Evolutionary conservation across 2,797 vertebrate species (phyloP).

Genomic region (Bovichtus diacanthus): DNA sequence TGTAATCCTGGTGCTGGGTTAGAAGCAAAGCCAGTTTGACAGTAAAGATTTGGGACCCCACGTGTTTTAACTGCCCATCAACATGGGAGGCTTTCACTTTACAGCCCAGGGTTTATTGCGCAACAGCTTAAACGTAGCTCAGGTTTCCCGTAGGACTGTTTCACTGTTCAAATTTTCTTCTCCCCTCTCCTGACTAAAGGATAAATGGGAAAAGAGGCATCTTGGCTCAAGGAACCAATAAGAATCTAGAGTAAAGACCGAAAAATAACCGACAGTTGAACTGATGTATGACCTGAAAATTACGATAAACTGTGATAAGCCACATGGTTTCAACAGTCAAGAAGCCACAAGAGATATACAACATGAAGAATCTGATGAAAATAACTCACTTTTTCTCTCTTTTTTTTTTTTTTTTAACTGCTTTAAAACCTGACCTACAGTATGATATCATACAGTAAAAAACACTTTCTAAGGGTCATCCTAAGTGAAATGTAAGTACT

Average conservation of each 20-base stretch:
- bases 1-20: constrained; percentile 54
- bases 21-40: constrained; percentile 68
- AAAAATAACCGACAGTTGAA: constrained; percentile 2
- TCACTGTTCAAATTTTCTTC: constrained; percentile 65
- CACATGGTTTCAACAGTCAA: constrained; percentile 4
- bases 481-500: constrained; percentile 28
- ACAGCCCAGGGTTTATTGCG: constrained; percentile 82
- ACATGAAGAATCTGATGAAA: not conserved
- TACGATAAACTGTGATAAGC: constrained; percentile 21
- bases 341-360: constrained; percentile 2
- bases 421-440: constrained; percentile 4
- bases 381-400: not conserved
- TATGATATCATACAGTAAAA: constrained; percentile 9
- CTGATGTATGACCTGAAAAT: constrained; percentile 33
- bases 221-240: constrained; percentile 22
- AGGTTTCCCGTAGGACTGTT: constrained; percentile 81
- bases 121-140: constrained; percentile 81
- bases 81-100: constrained; percentile 84
- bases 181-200: constrained; percentile 55
- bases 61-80: constrained; percentile 80
- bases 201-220: constrained; percentile 61
- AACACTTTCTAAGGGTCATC: constrained; percentile 21
- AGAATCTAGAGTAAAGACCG: constrained; percentile 17
- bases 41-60: constrained; percentile 78
- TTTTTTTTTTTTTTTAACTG: constrained; percentile 12